phyloP scores from a whole-genome alignment of 1,140 invertebrate genomes.

The Melanaphis sacchari region DNA sequence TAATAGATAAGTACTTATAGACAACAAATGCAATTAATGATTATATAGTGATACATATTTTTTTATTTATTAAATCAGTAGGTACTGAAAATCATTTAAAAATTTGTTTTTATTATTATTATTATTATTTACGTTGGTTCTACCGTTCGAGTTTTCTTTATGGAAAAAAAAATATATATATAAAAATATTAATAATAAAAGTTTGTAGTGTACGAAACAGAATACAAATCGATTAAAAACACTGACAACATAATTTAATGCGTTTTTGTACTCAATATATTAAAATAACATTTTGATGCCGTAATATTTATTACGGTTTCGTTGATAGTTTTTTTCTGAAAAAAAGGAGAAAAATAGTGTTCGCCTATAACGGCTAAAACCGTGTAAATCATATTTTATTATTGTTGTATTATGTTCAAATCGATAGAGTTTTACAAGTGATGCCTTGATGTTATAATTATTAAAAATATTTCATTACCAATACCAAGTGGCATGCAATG shows the following conservation, averaged over 20 bases:
- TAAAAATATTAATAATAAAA: conserved; percentile 16
- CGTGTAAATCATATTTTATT: background rate
- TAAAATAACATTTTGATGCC: background rate
- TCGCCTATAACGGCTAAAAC: background rate
- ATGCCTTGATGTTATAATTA: background rate
- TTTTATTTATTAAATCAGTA: no score
- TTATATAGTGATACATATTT: background rate
- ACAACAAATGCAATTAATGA: background rate
- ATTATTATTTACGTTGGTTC: background rate
- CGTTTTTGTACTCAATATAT: background rate
- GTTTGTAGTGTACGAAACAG: background rate
- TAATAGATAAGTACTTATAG: no score
- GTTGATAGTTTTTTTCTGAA: background rate
- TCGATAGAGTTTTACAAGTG: background rate
- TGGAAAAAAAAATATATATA: conserved; percentile 16
- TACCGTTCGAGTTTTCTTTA: background rate
- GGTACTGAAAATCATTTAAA: background rate
- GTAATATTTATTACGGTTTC: background rate
- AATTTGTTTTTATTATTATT: background rate
- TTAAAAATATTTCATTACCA: background rate
- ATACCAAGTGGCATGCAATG: background rate
- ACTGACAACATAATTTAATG: background rate
- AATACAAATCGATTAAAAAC: conserved; percentile 2
- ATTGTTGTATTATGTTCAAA: background rate
- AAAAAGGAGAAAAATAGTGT: background rate